phyloP scores from a whole-genome alignment of 2,113 vertebrate genomes.

The Sceloporus tristichus region DNA sequence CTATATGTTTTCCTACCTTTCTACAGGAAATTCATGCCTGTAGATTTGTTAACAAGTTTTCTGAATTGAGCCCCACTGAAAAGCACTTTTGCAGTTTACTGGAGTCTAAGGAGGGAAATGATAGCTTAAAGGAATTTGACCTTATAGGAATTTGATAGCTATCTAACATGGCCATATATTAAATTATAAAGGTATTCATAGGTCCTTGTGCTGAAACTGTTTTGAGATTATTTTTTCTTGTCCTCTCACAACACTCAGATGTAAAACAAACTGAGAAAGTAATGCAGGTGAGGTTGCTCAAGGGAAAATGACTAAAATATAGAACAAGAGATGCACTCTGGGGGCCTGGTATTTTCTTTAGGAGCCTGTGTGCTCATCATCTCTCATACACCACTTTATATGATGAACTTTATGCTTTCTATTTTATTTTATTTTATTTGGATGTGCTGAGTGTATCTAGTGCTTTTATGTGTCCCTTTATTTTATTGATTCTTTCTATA shows the following conservation, averaged over 20 bases:
- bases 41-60: background rate
- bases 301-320: slow-evolving; percentile 60
- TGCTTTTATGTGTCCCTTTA: slow-evolving; percentile 78
- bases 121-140: slow-evolving; percentile 53
- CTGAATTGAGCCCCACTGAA: background rate
- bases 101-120: slow-evolving; percentile 51
- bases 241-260: slow-evolving; percentile 40
- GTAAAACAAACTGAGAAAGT: slow-evolving; percentile 64
- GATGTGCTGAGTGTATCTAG: slow-evolving; percentile 69
- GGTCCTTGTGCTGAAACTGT: slow-evolving; percentile 53
- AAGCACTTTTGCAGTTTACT: slow-evolving; percentile 44
- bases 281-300: slow-evolving; percentile 55
- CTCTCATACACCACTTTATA: slow-evolving; percentile 9
- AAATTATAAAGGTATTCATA: slow-evolving; percentile 57
- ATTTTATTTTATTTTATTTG: slow-evolving; percentile 73
- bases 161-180: slow-evolving; percentile 55
- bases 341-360: slow-evolving; percentile 48
- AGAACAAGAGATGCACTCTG: slow-evolving; percentile 39
- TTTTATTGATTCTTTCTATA: slow-evolving; percentile 78
- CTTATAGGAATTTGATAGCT: slow-evolving; percentile 61
- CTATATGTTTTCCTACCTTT: too few species aligned
- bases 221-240: slow-evolving; percentile 39
- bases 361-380: slow-evolving; percentile 50
- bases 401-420: slow-evolving; percentile 46
- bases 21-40: background rate